Base-by-base conservation (phyloP, 2,888 invertebrate genomes). In the Heteromurus nitidus region DNA sequence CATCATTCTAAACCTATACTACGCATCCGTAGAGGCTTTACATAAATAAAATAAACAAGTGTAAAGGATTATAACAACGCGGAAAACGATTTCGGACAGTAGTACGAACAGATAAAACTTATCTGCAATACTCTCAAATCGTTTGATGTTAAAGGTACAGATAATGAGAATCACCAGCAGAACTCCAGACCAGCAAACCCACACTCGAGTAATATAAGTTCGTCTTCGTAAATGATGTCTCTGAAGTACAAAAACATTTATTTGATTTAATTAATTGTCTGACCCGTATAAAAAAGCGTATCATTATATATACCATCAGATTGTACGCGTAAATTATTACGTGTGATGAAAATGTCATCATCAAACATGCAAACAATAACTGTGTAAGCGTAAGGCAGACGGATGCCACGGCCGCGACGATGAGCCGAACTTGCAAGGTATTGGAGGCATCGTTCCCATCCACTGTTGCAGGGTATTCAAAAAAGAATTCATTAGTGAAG, bases 21-120 rank as follows among this genome's bases (percentile, higher is more conserved):
- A n/a, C n/a, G n/a, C n/a, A n/a, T n/a, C n/a, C n/a, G n/a, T n/a
- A n/a, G n/a, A n/a, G n/a, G 28, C 5, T 60, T 60, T 60, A 20
- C 73, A 75, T 31, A 20, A 20, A 22, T 62, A 79, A 62, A 79
- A 70, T n/a, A 70, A 13, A 31, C 36, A 70, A 26, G 70, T 55
- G 13, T 79, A 77, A 22, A 24, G 20, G 20, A 77, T 64, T 11
- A 77, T 70, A 9, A 36, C 18, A 24, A 70, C 2, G 18, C 77
- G 68, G 7, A 77, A 44, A 13, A 79, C 9, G 50, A 70, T 53
- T 22, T 77, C 77, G 20, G 64, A 64, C n/a, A 64, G 24, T 1
- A 70, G 64, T 42, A 64, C 44, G 18, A 79, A 79, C 2, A 79
- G 62, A 65, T 79, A 70, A 79, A 79, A 70, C n/a, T 70, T 70